Base-by-base conservation (phyloP, 2,113 vertebrate species). In the Psilopogon haemacephalus region DNA sequence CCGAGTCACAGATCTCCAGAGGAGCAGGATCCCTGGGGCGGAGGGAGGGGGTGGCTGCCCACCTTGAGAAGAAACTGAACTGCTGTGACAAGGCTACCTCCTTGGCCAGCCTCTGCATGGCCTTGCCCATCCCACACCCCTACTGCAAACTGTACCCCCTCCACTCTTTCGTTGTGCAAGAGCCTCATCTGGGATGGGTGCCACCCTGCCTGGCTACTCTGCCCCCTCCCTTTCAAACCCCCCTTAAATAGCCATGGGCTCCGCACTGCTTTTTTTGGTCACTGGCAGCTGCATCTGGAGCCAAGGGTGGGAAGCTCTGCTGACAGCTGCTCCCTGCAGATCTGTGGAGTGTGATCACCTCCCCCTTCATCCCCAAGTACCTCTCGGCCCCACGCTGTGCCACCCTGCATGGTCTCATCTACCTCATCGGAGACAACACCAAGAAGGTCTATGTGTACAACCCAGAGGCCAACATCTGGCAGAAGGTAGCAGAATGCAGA, bases 361-460 rank as follows among this genome's bases (percentile, higher is more conserved):
- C 99, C 0, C 99, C 99, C 30, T 99, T 99, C 96, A 98, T 99
- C 94, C 99, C 99, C 28, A 99, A 99, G 95, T 99, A 99, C 96
- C 97, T 99, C 55, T 99, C 99, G 1, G 98, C 99, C 28, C 99
- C 99, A 0, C 97, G 98, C 27, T 99, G 98, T 2, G 98, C 98
- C 7, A 97, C 98, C 1, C 90, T 99, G 93, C 98, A 96, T 0
- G 98, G 98, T 10, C 95, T 97, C 15, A 98, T 99, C 84, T 99
- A 99, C 93, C 98, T 99, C 78, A 97, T 99, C 0, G 99, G 99
- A 15, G 99, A 99, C 96, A 99, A 99, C 97, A 99, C 98, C 28
- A 99, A 99, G 97, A 99, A 99, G 84, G 99, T 99, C 24, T 97
- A 99, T 2, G 86, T 97, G 71, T 99, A 99, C 19, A 97, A 99